Evolutionary conservation across 1,140 invertebrate genomes (phyloP), one percentile per base, ranked within the genome.

Genomic region (Chrysomallon squamiferum): DNA sequence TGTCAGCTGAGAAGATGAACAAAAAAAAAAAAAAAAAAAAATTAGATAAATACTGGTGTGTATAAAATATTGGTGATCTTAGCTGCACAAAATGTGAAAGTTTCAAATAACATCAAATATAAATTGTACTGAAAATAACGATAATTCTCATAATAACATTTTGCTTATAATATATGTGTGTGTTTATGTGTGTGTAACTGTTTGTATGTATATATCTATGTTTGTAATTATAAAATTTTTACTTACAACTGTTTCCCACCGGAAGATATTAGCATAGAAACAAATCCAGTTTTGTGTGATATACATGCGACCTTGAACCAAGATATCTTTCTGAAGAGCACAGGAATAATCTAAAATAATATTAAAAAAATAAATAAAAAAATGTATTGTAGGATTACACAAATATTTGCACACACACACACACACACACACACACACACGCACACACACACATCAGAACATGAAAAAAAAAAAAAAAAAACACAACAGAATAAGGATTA

Each of bases 231-330:
- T 30, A 47, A 18, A 52, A 7, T 3, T 45, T 29, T 18, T 57
- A 83, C 81, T 82, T 82, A 89, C 88, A 71, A 81, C 89, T 0
- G 94, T 96, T 86, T 97, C 95, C 95, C 94, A 97, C 76, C 92
- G 90, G 81, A 97, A 96, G 74, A 97, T 96, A 84, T 95, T 97
- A 30, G 95, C 95, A 87, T 97, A 94, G 87, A 97, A 97, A 85
- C 95, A 96, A 54, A 97, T 88, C 88, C 93, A 95, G 84, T 95
- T 95, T 87, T 95, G 93, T 15, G 94, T 94, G 15, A 96, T 91
- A 85, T 96, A 97, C 69, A 97, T 87, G 27, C 95, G 89, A 4
- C 95, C 95, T 81, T 97, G 95, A 7, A 94, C 92, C 63, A 97
- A 86, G 78, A 97, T 96, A 80, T 97, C 95, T 78, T 93, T 92